Conservation (phyloP, 2,888 invertebrate species). For the Lasioglossum zephyrum region DNA sequence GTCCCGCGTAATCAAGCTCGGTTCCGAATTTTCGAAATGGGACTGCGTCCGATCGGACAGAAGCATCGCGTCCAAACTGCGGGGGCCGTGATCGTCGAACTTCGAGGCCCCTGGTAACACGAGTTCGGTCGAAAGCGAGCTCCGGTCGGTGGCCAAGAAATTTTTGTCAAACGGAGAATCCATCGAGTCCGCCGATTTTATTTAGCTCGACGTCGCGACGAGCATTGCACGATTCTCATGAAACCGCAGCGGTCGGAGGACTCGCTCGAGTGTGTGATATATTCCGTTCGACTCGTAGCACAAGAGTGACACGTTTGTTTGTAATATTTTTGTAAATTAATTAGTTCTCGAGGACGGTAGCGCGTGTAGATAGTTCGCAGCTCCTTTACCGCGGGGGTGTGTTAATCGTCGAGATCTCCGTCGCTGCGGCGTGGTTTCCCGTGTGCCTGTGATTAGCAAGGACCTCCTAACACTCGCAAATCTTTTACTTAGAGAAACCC, state of each 20-base stretch:
- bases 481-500: neutral
- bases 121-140: conserved; percentile 62
- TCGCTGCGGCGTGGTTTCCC: conserved; percentile 32
- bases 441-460: neutral
- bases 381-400: conserved; percentile 42
- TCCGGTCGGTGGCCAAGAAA: conserved; percentile 42
- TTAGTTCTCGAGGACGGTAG: conserved; percentile 45
- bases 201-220: neutral
- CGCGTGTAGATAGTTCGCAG: conserved; percentile 55
- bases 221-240: neutral
- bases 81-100: conserved; percentile 56
- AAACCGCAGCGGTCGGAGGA: conserved; percentile 29
- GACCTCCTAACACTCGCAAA: neutral
- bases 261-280: conserved; percentile 48
- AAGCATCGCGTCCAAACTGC: conserved; percentile 35
- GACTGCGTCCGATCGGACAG: conserved; percentile 29
- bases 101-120: conserved; percentile 45
- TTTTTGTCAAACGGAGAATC: neutral
- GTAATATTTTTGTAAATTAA: conserved; percentile 64
- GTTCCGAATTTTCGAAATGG: conserved; percentile 45
- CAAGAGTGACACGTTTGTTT: conserved; percentile 49
- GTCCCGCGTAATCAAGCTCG: conserved; percentile 48
- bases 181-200: neutral
- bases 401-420: conserved; percentile 39
- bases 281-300: conserved; percentile 52